Conservation (phyloP, 2,113 vertebrate species). For the Coracopsis vasa region DNA sequence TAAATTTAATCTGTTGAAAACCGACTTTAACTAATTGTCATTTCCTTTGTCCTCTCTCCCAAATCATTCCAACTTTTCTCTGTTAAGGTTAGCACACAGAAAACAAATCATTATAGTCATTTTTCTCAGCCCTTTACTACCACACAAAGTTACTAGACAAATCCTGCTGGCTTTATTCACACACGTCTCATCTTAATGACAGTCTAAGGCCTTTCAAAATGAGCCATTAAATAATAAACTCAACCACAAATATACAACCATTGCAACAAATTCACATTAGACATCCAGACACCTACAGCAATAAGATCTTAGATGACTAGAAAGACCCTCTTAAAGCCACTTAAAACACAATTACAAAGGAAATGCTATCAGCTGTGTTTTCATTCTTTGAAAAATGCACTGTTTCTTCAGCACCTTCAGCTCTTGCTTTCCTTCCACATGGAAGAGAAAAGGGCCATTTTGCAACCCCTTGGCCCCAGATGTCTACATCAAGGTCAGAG, state of each 20-base stretch:
- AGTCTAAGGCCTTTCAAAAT: background rate
- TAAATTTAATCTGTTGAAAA: slow-evolving; percentile 5
- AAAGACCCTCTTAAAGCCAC: background rate
- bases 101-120: background rate
- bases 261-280: background rate
- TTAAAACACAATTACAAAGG: background rate
- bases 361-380: background rate
- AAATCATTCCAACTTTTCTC: background rate
- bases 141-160: background rate
- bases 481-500: background rate
- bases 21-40: background rate
- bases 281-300: background rate
- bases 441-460: background rate
- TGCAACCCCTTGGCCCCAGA: background rate
- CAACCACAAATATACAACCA: background rate
- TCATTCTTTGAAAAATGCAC: background rate
- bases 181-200: background rate
- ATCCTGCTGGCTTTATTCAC: background rate
- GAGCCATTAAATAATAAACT: background rate
- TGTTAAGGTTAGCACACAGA: background rate
- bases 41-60: background rate
- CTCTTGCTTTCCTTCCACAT: background rate
- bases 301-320: background rate
- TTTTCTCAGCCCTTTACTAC: background rate
- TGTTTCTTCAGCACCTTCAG: background rate